Evolutionary conservation across 2,888 invertebrate species (phyloP), one percentile per base, ranked within the genome.

Genomic region (Pristionchus mayeri): DNA sequence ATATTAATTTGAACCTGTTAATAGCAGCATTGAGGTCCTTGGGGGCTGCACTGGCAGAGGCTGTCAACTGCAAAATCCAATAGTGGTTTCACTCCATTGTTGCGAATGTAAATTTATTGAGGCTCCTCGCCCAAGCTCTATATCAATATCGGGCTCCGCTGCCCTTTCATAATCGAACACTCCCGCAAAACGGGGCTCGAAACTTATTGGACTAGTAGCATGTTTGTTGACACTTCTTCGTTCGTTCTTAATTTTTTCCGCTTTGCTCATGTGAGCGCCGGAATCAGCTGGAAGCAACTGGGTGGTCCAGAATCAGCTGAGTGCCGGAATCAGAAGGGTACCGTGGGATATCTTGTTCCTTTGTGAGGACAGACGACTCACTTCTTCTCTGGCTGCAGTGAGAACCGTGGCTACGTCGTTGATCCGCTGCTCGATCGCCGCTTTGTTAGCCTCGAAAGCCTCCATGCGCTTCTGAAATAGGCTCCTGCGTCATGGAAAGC

Each of bases 401-500:
- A 82, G 44, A 9, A 82, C 30, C 6, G 63, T 63, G 4, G 44
- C 44, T 16, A 82, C 63, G 30, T 63, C 81, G 30, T 16, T 57
- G 81, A 82, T 44, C 18, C 60, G 37, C 37, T 60, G 44, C 13
- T 82, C 18, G 11, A 82, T 63, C 63, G 60, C 63, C 13, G 40
- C 81, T 48, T 82, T 82, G 48, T 82, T 82, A 44, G 37, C 57
- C 18, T 57, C 80, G 54, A 54, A 80, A n/a, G 57, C 37, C 80
- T 54, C 57, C n/a, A 27, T 24, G 54, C 30, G 34, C 80, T 34
- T 34, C 78, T 78, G 78, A 16, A 63, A 63, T 4, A 34, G 9
- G 13, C 63, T 63, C 63, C 16, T 63, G 21, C 44, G n/a, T n/a
- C n/a, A n/a, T n/a, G n/a, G n/a, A n/a, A n/a, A 13, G 9, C 7